Evolutionary conservation across 2,113 vertebrate genomes (phyloP), one percentile per base, ranked within the genome.

Genomic region (Hucho hucho): DNA sequence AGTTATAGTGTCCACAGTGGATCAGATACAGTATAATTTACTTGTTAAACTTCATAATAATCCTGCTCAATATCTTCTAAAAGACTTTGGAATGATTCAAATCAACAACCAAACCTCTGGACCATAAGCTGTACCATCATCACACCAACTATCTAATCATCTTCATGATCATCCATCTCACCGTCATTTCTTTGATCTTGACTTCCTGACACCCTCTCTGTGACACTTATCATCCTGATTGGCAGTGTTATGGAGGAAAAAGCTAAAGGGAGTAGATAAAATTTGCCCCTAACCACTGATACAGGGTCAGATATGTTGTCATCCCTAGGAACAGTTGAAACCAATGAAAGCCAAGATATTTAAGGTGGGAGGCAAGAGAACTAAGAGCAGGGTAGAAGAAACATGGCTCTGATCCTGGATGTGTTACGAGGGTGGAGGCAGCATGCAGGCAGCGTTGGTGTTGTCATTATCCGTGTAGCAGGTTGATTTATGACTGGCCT

Each of bases 401-500:
- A 13, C 11, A 25, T 3, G 6, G 7, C 6, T 63, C n/a, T 22
- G 59, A 22, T 7, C 16, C n/a, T 63, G 3, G 7, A 16, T 53
- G 12, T 53, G 49, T 53, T 24, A 22, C 11, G 59, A 22, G 59
- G 20, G 59, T 63, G 7, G 37, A 43, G 37, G 37, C 9, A 2
- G 37, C 37, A 43, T 58, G 73, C 70, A 70, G 59, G 43, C 3
- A 25, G 20, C 9, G 25, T 65, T 25, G 20, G 64, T 28, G 25
- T 28, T 22, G 58, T 6, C 20, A 49, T 61, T 64, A 83, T 83
- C 76, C 82, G 66, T 72, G 73, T 53, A 78, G 61, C 73, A 37
- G 37, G 53, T 75, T 88, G 82, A 88, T 89, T 84, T 84, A 88
- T 80, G 81, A 77, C 76, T 76, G 72, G 72, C 76, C 76, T 88